A percentile compares a stretch with the other conserved stretches of the same genome.
phyloP scores from a whole-genome alignment of 2,113 vertebrate species.

The Chaenogobius annularis region DNA sequence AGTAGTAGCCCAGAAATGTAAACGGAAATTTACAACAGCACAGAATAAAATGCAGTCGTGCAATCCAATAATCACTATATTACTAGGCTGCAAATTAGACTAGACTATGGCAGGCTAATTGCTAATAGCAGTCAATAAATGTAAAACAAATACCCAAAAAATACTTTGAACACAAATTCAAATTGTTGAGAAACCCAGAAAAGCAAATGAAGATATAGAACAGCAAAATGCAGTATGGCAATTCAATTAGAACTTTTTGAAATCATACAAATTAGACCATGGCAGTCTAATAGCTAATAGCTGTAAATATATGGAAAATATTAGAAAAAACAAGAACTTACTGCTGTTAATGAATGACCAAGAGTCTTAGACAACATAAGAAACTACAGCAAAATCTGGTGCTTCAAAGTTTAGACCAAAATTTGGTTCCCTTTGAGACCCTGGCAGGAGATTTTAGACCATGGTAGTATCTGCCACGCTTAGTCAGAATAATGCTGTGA shows the following conservation, averaged over 20 bases:
- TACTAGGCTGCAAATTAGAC: not conserved
- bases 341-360: not conserved
- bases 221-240: too few species aligned
- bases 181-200: too few species aligned
- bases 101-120: not conserved
- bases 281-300: not conserved
- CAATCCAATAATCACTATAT: not conserved
- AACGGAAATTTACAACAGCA: not conserved
- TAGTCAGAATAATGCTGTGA: not conserved
- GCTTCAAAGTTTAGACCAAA: not conserved
- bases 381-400: not conserved
- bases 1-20: not conserved
- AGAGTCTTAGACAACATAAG: not conserved
- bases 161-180: too few species aligned
- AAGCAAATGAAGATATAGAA: too few species aligned
- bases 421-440: not conserved
- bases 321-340: not conserved
- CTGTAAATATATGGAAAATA: not conserved
- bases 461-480: not conserved
- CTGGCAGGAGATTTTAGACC: not conserved
- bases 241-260: too few species aligned
- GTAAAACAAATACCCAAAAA: not conserved
- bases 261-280: not conserved
- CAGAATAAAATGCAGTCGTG: not conserved
- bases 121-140: not conserved